phyloP scores from a whole-genome alignment of 2,888 invertebrate genomes.

The Caenorhabditis sp. region DNA sequence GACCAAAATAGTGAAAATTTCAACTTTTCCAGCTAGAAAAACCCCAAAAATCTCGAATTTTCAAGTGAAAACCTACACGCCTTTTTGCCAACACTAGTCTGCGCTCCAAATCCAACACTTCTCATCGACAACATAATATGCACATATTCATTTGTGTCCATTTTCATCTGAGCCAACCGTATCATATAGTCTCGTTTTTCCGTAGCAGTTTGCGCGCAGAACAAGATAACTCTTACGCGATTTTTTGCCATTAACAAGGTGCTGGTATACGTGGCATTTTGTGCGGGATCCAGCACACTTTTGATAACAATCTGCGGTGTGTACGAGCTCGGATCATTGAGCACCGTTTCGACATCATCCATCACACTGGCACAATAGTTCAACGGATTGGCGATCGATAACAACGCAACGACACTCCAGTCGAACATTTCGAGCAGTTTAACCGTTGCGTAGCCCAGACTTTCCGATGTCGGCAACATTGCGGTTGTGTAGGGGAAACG shows the following conservation, averaged over 20 bases:
- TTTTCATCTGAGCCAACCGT: slow-evolving; percentile 30
- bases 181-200: slow-evolving; percentile 19
- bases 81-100: slow-evolving; percentile 12
- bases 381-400: slow-evolving; percentile 22
- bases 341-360: slow-evolving; percentile 27
- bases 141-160: slow-evolving; percentile 63
- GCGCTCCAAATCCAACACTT: slow-evolving; percentile 49
- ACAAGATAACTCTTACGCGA: slow-evolving; percentile 12
- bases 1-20: background rate
- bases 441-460: slow-evolving; percentile 25
- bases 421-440: slow-evolving; percentile 29
- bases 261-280: slow-evolving; percentile 2
- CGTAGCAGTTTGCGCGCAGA: background rate
- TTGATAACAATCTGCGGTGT: slow-evolving; percentile 19
- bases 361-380: slow-evolving; percentile 34
- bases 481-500: slow-evolving; percentile 36
- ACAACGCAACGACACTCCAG: slow-evolving; percentile 30
- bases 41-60: slow-evolving; percentile 10
- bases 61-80: slow-evolving; percentile 22
- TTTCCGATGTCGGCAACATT: slow-evolving; percentile 18
- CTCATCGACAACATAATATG: slow-evolving; percentile 55
- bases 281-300: background rate
- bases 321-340: slow-evolving; percentile 11
- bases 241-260: slow-evolving; percentile 5
- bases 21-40: too few relatives aligned